Evolutionary conservation across 2,888 invertebrate genomes (phyloP), one percentile per base, ranked within the genome.

Genomic region (Melitaea athalia): DNA sequence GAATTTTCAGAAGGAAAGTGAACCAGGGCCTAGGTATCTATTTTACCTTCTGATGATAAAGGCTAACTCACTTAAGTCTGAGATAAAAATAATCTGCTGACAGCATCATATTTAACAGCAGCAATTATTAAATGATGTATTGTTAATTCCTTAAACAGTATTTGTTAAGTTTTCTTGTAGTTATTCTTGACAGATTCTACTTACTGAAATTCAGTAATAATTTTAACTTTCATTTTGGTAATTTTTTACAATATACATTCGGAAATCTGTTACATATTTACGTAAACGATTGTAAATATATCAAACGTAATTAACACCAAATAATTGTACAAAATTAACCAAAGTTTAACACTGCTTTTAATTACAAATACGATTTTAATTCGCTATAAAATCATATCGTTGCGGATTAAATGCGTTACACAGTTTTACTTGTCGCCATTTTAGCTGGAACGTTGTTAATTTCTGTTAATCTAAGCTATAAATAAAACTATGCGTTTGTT

Each of bases 381-480:
- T 49, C 64, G 53, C 59, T 47, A 63, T 62, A 50, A 62, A 63
- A 65, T 47, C 59, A 50, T 61, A 47, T 53, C 61, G 33, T 64
- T 15, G 15, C 52, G 67, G 59, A 62, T 63, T 50, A 52, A 59
- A 17, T 17, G 59, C 50, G 52, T 63, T 59, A 53, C 50, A 64
- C 7, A 6, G 63, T 63, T 50, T 63, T 63, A 42, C 15, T 68
- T 47, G 17, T 33, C n/a, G 59, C 31, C 47, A 59, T 68, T 64
- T 61, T 61, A 61, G 55, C 31, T 17, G 52, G 59, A 42, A 59
- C 47, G 52, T 12, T 69, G 69, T 67, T 67, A 70, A 70, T 67
- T 63, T 64, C 61, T 14, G 49, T 31, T 70, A 70, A 70, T 70
- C 63, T 55, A 57, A 38, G 55, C 47, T 45, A 61, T 33, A 53